phyloP scores from a whole-genome alignment of 2,113 vertebrate genomes.

The Platichthys stellatus region DNA sequence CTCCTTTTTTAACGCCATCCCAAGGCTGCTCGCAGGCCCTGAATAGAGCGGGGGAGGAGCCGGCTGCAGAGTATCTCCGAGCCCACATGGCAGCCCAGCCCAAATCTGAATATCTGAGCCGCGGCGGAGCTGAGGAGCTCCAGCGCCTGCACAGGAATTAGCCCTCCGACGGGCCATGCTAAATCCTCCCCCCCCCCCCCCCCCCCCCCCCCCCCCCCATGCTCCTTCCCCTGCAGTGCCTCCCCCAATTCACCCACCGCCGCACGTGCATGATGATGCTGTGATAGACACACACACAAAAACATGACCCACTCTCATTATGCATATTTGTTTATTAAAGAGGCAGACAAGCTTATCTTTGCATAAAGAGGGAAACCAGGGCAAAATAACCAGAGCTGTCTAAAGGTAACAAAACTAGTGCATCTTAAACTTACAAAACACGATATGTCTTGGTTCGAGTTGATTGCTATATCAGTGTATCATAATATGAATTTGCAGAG shows the following conservation, averaged over 20 bases:
- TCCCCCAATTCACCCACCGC: conserved; percentile 48
- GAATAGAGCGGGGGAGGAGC: conserved; percentile 78
- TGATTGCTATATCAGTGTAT: too few relatives aligned
- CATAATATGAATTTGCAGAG: too few relatives aligned
- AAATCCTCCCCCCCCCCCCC: conserved; percentile 70
- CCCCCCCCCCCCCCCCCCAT: conserved; percentile 11
- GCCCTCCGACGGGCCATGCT: conserved; percentile 71
- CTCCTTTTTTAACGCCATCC: conserved; percentile 84
- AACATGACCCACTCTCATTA: not conserved
- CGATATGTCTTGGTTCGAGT: too few relatives aligned
- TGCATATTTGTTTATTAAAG: not conserved
- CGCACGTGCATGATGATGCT: conserved; percentile 46
- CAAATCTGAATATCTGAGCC: conserved; percentile 84
- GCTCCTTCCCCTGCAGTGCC: conserved; percentile 59
- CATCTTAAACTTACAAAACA: too few relatives aligned
- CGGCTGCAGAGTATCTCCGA: conserved; percentile 78
- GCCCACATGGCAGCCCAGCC: conserved; percentile 83
- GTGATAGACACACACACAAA: conserved; percentile 43
- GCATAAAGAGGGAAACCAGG: not conserved
- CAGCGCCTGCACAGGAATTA: conserved; percentile 81
- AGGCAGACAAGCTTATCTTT: not conserved
- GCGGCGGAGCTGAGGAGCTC: conserved; percentile 72
- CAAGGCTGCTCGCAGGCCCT: conserved; percentile 78
- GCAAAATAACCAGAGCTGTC: not conserved
- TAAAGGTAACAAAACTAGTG: not conserved